These are phyloP conservation scores for Gastrophryne carolinensis DNA, from an alignment of 2,797 vertebrate species.

Conservation along the genomic window DNA sequence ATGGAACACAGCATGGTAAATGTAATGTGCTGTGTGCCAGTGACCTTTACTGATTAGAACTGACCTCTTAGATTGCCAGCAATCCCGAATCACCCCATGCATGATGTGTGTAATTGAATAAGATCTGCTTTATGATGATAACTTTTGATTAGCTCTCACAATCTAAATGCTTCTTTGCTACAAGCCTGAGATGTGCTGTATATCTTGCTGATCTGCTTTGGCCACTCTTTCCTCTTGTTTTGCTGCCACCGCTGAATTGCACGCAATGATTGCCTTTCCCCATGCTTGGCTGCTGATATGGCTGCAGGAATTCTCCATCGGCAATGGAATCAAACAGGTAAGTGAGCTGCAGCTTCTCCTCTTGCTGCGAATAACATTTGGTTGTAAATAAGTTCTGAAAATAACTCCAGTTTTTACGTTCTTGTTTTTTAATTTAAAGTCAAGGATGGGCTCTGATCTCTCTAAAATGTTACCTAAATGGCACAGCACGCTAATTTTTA, in stretches of 20 bases:
- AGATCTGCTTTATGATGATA: not conserved
- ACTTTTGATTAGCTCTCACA: slow-evolving; percentile 16
- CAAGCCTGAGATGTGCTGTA: not conserved
- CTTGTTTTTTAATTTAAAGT: too few relatives aligned
- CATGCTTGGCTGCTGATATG: slow-evolving; percentile 87
- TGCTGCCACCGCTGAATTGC: slow-evolving; percentile 83
- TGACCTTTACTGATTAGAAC: not conserved
- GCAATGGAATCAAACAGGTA: slow-evolving; percentile 88
- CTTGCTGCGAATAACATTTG: not conserved
- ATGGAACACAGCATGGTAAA: not conserved
- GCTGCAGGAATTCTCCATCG: slow-evolving; percentile 98
- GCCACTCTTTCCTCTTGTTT: slow-evolving; percentile 55
- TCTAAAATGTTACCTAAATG: too few relatives aligned
- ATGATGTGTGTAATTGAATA: not conserved
- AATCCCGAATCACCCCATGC: not conserved
- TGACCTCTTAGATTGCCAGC: not conserved
- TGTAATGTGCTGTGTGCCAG: not conserved
- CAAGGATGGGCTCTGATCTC: too few relatives aligned
- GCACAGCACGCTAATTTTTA: too few relatives aligned
- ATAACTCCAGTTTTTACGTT: too few relatives aligned
- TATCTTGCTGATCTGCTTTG: slow-evolving; percentile 53
- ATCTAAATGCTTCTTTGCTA: not conserved
- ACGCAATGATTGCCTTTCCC: slow-evolving; percentile 77
- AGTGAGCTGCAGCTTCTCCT: slow-evolving; percentile 61
- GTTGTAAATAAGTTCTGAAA: too few relatives aligned